Conservation (phyloP, 2,797 vertebrate genomes). For the Coilia nasus region DNA sequence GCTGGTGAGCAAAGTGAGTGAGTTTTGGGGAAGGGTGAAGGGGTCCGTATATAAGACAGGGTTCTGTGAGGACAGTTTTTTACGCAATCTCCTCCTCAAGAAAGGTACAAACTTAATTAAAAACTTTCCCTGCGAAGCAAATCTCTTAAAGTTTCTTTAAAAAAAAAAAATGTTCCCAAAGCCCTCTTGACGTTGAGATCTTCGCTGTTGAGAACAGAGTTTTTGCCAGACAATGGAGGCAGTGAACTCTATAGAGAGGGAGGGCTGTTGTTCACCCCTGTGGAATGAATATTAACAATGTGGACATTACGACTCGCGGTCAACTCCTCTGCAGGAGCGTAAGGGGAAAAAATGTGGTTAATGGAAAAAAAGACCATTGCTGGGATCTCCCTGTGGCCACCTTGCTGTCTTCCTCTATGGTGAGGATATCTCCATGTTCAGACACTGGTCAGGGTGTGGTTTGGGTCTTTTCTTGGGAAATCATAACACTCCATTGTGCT, state of each 20-base stretch:
- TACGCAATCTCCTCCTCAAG: background rate
- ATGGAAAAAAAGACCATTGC: background rate
- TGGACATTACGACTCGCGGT: slow-evolving; percentile 59
- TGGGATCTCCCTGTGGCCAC: background rate
- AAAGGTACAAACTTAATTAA: slow-evolving; percentile 30
- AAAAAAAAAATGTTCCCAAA: slow-evolving; percentile 17
- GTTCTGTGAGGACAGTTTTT: slow-evolving; percentile 76
- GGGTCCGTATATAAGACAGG: slow-evolving; percentile 54
- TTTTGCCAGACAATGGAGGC: slow-evolving; percentile 18
- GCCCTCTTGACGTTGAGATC: background rate
- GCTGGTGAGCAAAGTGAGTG: slow-evolving; percentile 67
- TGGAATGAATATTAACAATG: slow-evolving; percentile 59
- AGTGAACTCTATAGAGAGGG: slow-evolving; percentile 10
- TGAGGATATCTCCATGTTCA: background rate
- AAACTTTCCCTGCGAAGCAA: background rate
- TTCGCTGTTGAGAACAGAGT: background rate
- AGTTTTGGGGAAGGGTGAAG: slow-evolving; percentile 56
- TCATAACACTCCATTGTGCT: background rate
- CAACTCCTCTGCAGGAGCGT: slow-evolving; percentile 40
- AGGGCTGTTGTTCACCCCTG: background rate
- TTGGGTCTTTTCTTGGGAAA: background rate
- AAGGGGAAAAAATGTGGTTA: slow-evolving; percentile 20
- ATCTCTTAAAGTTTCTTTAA: slow-evolving; percentile 13
- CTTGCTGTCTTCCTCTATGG: background rate
- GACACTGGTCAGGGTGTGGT: slow-evolving; percentile 3